Percentiles rank a stretch among this genome's conserved stretches.
Evolutionary conservation across 1,140 invertebrate species (phyloP).

Genomic region (Batillaria attramentaria): DNA sequence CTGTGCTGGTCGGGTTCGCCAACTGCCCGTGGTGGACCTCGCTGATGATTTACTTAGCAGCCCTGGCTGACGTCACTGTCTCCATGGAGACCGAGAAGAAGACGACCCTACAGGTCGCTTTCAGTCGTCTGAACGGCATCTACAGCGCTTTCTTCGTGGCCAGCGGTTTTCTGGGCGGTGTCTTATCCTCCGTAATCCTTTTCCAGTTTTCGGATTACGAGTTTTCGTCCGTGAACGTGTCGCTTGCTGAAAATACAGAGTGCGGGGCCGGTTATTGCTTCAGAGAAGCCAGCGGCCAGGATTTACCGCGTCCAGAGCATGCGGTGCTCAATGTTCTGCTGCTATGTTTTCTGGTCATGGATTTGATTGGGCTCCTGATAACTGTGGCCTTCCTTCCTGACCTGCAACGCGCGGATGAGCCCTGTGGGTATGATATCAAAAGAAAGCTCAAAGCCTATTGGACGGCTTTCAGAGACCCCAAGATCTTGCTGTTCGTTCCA

Average conservation of each 20-base stretch:
- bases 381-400: conserved; percentile 10
- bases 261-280: conserved; percentile 46
- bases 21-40: conserved; percentile 50
- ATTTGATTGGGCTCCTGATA: conserved; percentile 14
- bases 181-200: conserved; percentile 53
- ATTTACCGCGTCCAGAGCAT: background rate
- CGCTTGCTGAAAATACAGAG: conserved; percentile 11
- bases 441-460: conserved; percentile 25
- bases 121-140: too few relatives aligned
- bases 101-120: too few relatives aligned
- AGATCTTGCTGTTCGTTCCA: conserved; percentile 27
- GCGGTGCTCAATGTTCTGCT: conserved; percentile 27
- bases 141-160: too few relatives aligned
- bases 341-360: conserved; percentile 16
- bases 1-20: conserved; percentile 44
- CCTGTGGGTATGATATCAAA: background rate
- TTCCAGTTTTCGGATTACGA: conserved; percentile 38
- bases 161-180: too few relatives aligned
- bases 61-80: too few relatives aligned
- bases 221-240: background rate
- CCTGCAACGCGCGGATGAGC: too few relatives aligned
- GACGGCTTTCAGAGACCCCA: conserved; percentile 16
- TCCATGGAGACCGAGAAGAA: too few relatives aligned
- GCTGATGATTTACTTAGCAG: too few relatives aligned
- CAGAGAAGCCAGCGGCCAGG: conserved; percentile 15